Evolutionary conservation across 1,140 invertebrate species (phyloP), one percentile per base, ranked within the genome.

Genomic region (Cecropterus lyciades): DNA sequence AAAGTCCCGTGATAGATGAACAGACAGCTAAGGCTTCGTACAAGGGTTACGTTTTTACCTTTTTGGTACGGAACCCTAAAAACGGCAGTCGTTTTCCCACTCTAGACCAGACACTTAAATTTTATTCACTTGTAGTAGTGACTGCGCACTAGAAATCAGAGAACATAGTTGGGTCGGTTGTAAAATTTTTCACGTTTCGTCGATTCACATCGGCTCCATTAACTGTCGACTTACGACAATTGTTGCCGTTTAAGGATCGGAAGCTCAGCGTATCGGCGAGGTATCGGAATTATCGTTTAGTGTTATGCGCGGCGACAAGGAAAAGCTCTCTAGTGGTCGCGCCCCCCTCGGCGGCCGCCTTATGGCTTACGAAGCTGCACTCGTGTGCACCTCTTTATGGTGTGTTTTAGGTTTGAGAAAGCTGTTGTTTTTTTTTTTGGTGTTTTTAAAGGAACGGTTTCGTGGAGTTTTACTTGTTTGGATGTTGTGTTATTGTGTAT

Each of bases 251-350:
- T 79, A 82, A 79, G 72, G 78, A 80, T 82, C 81, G 81, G 77
- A 75, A 80, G 70, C 76, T 75, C 72, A 56, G 72, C 73, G 79
- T 85, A 81, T 79, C 79, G 79, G 75, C 71, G 73, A 82, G 68
- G 79, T 84, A 82, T 80, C 81, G 77, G 79, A 82, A 82, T 88
- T 86, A 89, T 83, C 85, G 88, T 91, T 90, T 91, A 91, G 77
- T 77, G 81, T 91, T 85, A 91, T 88, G 81, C 84, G 48, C 71
- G 70, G 76, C 74, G 77, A 91, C 88, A 89, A 84, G 84, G 87
- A 91, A 91, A 91, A 87, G 88, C 88, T 91, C 79, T 88, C 77
- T 55, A 67, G 73, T 53, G 72, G 67, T 56, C 55, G 40, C 52
- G 51, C 75, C 73, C 78, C 80, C 71, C 75, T 64, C 37, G 72